These are phyloP conservation scores for Enoplosus armatus DNA, from an alignment of 2,797 vertebrate species.

Conservation along the genomic window DNA sequence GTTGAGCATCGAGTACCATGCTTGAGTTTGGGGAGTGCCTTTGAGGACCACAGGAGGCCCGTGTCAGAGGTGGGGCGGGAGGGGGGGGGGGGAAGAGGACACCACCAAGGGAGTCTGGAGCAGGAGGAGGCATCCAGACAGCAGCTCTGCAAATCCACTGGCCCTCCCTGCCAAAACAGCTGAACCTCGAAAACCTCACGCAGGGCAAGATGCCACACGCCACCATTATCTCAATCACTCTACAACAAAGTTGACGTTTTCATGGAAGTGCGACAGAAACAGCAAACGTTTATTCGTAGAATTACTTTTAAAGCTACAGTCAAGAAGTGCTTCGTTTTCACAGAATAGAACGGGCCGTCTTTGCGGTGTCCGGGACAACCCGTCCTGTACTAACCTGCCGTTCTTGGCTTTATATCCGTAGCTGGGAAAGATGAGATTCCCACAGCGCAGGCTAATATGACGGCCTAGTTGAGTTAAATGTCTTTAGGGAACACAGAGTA, in stretches of 20 bases:
- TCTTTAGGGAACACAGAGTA: constrained; percentile 63
- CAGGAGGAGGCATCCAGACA: constrained; percentile 83
- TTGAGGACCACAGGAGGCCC: constrained; percentile 43
- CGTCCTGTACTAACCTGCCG: constrained; percentile 43
- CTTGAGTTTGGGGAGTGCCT: constrained; percentile 23
- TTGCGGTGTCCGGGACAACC: constrained; percentile 32
- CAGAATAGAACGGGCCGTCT: constrained; percentile 11
- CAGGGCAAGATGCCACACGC: constrained; percentile 68
- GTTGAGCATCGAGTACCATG: constrained; percentile 23
- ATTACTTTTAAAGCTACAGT: constrained; percentile 3
- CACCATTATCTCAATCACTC: constrained; percentile 63
- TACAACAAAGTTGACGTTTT: constrained; percentile 53
- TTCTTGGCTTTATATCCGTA: constrained; percentile 48
- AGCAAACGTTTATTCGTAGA: background rate
- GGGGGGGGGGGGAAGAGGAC: constrained; percentile 68
- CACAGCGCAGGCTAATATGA: constrained; percentile 50
- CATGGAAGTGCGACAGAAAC: constrained; percentile 20
- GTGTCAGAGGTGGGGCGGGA: constrained; percentile 39
- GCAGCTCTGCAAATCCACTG: constrained; percentile 78
- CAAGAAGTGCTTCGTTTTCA: background rate
- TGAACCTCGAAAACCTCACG: constrained; percentile 68
- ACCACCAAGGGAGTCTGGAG: constrained; percentile 76
- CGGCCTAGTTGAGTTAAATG: constrained; percentile 48
- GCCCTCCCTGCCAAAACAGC: constrained; percentile 77
- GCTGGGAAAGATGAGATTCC: constrained; percentile 74